Percentiles rank a stretch among this genome's conserved stretches.
Evolutionary conservation across 2,113 vertebrate species (phyloP).

Genomic region (Rhinoderma darwinii): DNA sequence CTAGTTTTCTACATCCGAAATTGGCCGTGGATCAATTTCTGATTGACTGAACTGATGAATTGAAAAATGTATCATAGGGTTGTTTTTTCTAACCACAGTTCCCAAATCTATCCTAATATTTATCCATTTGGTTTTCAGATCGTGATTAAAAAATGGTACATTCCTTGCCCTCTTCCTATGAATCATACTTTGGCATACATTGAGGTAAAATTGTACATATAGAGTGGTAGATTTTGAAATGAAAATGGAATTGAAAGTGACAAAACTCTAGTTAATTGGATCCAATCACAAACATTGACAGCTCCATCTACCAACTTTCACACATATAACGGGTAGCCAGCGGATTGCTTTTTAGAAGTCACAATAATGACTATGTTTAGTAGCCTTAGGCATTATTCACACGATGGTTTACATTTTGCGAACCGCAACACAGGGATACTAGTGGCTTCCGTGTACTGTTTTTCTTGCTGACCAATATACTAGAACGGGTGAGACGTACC

Average conservation of each 20-base stretch:
- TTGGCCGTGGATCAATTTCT: background rate
- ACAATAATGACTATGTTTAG: background rate
- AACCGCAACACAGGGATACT: too few relatives aligned
- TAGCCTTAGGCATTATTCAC: too few relatives aligned
- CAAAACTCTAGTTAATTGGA: background rate
- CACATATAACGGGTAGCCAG: background rate
- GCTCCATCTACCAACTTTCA: background rate
- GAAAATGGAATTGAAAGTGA: background rate
- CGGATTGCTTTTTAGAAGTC: too few relatives aligned
- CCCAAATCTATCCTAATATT: background rate
- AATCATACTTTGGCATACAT: constrained; percentile 67
- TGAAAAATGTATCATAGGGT: background rate
- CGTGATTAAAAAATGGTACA: constrained; percentile 89
- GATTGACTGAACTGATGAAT: background rate
- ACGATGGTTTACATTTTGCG: too few relatives aligned
- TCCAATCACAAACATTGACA: background rate
- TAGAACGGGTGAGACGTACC: too few relatives aligned
- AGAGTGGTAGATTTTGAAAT: background rate
- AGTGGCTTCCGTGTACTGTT: too few relatives aligned
- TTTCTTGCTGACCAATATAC: too few relatives aligned
- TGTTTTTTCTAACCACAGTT: background rate
- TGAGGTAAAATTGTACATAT: constrained; percentile 69
- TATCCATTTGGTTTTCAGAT: constrained; percentile 73
- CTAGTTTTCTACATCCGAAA: background rate
- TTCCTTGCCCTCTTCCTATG: constrained; percentile 87